Percentiles rank a stretch among this genome's conserved stretches.
Evolutionary conservation across 2,113 vertebrate species (phyloP).

Genomic region (Perccottus glenii): DNA sequence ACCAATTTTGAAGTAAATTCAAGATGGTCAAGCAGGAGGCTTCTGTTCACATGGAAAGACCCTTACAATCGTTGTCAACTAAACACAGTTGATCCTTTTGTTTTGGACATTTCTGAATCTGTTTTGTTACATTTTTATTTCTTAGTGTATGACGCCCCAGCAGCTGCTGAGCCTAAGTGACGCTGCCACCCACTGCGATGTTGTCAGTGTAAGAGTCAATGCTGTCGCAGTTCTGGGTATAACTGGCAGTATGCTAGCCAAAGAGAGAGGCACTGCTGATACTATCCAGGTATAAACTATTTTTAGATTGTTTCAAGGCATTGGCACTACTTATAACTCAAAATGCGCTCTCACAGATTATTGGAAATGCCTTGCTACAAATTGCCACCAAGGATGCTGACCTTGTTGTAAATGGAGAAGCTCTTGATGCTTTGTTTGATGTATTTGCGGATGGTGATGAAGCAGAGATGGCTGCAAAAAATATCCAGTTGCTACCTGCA

Average conservation of each 20-base stretch:
- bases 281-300: slow-evolving; percentile 85
- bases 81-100: background rate
- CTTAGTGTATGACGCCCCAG: slow-evolving; percentile 88
- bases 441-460: slow-evolving; percentile 94
- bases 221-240: slow-evolving; percentile 93
- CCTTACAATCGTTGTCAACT: too few relatives aligned
- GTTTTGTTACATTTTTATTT: slow-evolving; percentile 20
- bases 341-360: slow-evolving; percentile 78
- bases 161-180: slow-evolving; percentile 90
- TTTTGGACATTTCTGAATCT: slow-evolving; percentile 4
- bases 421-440: slow-evolving; percentile 93
- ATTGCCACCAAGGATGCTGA: slow-evolving; percentile 86
- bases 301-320: background rate
- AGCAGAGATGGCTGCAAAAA: slow-evolving; percentile 86
- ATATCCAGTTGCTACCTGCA: slow-evolving; percentile 84
- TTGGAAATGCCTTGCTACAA: slow-evolving; percentile 89
- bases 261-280: slow-evolving; percentile 82
- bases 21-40: too few relatives aligned
- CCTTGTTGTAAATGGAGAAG: slow-evolving; percentile 91
- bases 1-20: too few relatives aligned
- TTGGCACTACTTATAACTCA: slow-evolving; percentile 15
- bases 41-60: too few relatives aligned
- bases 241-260: slow-evolving; percentile 91
- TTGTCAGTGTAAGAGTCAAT: slow-evolving; percentile 87
- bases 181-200: slow-evolving; percentile 82